Percentiles rank a stretch among this genome's conserved stretches.
Evolutionary conservation across 2,797 vertebrate genomes (phyloP).

Genomic region (Bradypodion pumilum): DNA sequence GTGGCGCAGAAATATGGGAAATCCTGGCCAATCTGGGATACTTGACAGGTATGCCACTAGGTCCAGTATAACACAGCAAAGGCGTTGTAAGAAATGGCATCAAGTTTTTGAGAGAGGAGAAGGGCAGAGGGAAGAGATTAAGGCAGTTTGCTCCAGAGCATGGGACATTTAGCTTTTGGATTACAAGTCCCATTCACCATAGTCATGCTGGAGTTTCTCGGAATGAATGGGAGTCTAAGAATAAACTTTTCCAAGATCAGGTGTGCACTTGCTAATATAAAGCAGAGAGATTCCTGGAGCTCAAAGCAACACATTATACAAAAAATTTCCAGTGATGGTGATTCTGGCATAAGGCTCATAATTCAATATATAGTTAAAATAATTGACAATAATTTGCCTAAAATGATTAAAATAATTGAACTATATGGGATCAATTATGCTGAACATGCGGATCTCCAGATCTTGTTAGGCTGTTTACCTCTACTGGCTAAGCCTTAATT

Average conservation of each 20-base stretch:
- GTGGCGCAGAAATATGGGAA: no score
- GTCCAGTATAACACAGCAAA: conserved; percentile 48
- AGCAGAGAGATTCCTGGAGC: neutral
- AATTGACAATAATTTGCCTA: neutral
- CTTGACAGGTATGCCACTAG: conserved; percentile 38
- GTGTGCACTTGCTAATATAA: neutral
- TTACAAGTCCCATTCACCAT: no score
- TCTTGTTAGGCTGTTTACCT: neutral
- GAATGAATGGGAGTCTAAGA: no score
- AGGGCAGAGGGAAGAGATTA: no score
- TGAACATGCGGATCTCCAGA: no score
- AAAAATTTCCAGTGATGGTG: no score
- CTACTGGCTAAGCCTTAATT: neutral
- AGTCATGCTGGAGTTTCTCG: no score
- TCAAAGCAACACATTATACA: neutral
- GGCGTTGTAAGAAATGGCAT: conserved; percentile 44
- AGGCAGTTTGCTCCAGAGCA: neutral
- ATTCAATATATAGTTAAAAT: neutral
- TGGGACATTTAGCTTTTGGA: no score
- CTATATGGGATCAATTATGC: neutral
- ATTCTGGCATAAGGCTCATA: neutral
- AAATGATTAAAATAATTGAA: neutral
- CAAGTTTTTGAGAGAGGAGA: conserved; percentile 17
- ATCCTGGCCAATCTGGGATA: no score
- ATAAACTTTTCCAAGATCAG: no score